Base-by-base conservation (phyloP, 2,888 invertebrate species). In the Drosophila putrida region DNA sequence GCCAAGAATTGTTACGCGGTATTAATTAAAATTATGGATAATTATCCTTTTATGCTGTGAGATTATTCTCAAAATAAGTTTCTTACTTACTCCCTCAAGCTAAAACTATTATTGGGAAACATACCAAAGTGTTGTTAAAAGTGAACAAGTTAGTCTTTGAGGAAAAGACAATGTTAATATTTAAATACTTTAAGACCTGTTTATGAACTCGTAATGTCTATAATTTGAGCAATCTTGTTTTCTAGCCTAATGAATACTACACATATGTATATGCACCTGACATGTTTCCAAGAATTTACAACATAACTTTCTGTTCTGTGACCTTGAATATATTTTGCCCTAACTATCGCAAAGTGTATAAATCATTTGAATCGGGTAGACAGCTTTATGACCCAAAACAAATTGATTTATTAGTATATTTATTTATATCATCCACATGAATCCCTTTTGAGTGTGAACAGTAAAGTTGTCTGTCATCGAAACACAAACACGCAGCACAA, bases 361-460 rank as follows among this genome's bases (percentile, higher is more conserved):
- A 69, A 69, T 69, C 51, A 57, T 25, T 46, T 9, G 15, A 20
- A 54, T 50, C 33, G 8, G 8, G 28, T 33, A 10, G 54, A 39
- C 53, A 71, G 47, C 36, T 57, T 63, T 44, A 71, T 53, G 64
- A 25, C 28, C 58, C 64, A 50, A 46, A 54, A 39, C 31, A 35
- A 54, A 53, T 46, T 41, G 71, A 71, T 71, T 71, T 71, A 71
- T 65, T 39, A 13, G 20, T 44, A 39, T 25, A 61, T 43, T 38
- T 46, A 44, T 55, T 51, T 31, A 20, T 61, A 44, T 44, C 44
- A 55, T n/a, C 55, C 44, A 54, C 27, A 6, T 28, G 25, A 54
- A 31, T 61, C 28, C 36, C 28, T 9, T 25, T 44, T 15, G n/a
- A 27, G 61, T 20, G 6, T 51, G 20, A 33, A n/a, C 10, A 39